A percentile compares a stretch with the other conserved stretches of the same genome.
Evolutionary conservation across 2,888 invertebrate species (phyloP).

Genomic region (Cyrtodaria siliqua): DNA sequence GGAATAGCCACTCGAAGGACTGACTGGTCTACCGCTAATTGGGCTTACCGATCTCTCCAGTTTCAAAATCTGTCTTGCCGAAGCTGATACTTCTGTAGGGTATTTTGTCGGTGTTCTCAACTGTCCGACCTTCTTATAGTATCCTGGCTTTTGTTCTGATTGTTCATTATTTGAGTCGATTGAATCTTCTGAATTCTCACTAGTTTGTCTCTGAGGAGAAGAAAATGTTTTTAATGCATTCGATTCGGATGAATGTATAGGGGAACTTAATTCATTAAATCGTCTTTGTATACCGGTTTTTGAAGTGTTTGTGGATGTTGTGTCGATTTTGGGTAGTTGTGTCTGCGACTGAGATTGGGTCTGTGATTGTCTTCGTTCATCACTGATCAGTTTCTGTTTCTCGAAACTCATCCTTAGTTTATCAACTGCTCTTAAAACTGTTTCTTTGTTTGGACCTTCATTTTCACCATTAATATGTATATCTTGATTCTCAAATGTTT

Average conservation of each 20-base stretch:
- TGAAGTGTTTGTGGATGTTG: background rate
- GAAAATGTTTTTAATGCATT: conserved; percentile 45
- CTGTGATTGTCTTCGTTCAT: conserved; percentile 37
- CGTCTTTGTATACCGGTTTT: conserved; percentile 40
- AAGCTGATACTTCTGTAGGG: conserved; percentile 41
- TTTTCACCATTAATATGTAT: too few species aligned
- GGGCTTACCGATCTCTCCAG: conserved; percentile 57
- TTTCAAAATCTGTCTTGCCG: conserved; percentile 58
- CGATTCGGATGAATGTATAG: conserved; percentile 13
- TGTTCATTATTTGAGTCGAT: too few species aligned
- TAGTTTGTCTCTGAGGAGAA: conserved; percentile 30
- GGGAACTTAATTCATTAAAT: conserved; percentile 39
- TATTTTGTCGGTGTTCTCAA: conserved; percentile 31
- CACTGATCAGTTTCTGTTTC: conserved; percentile 49
- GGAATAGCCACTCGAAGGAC: background rate
- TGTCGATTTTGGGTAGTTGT: background rate
- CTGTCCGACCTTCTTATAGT: conserved; percentile 52
- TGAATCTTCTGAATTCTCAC: conserved; percentile 4
- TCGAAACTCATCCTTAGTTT: conserved; percentile 59
- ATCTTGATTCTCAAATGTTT: too few species aligned
- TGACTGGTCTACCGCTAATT: conserved; percentile 12
- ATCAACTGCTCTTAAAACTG: conserved; percentile 49
- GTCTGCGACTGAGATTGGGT: background rate
- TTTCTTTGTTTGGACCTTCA: too few species aligned
- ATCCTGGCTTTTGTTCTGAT: conserved; percentile 45